These are phyloP conservation scores for Portevinia maculata DNA, from an alignment of 2,888 invertebrate genomes.

Conservation along the genomic window DNA sequence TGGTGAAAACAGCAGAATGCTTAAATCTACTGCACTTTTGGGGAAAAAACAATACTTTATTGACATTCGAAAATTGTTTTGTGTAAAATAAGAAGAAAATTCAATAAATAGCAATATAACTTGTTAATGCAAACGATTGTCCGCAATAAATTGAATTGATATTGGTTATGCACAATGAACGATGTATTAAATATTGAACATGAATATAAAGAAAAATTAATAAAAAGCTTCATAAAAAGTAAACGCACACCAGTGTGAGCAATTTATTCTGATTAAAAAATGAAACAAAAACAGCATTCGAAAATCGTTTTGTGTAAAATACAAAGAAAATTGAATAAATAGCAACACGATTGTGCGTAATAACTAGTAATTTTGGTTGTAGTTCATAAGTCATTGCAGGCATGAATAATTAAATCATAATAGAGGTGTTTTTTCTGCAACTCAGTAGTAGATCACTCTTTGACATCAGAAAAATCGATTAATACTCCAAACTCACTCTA, in stretches of 20 bases:
- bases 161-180: neutral
- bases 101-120: neutral
- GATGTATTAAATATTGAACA: neutral
- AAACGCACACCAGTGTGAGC: neutral
- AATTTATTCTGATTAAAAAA: neutral
- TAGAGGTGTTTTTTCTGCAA: no score
- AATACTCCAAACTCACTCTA: no score
- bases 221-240: neutral
- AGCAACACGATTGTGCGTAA: neutral
- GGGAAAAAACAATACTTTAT: no score
- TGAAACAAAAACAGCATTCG: neutral
- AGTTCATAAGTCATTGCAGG: no score
- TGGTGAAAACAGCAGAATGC: no score
- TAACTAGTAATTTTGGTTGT: neutral
- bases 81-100: no score
- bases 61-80: no score
- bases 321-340: neutral
- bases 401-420: no score
- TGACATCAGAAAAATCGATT: no score
- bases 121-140: neutral
- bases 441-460: no score
- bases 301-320: neutral
- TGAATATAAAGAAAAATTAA: neutral
- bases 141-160: neutral
- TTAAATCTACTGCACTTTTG: no score